Evolutionary conservation across 2,797 vertebrate genomes (phyloP).

Genomic region (Cossypha niveicapilla): DNA sequence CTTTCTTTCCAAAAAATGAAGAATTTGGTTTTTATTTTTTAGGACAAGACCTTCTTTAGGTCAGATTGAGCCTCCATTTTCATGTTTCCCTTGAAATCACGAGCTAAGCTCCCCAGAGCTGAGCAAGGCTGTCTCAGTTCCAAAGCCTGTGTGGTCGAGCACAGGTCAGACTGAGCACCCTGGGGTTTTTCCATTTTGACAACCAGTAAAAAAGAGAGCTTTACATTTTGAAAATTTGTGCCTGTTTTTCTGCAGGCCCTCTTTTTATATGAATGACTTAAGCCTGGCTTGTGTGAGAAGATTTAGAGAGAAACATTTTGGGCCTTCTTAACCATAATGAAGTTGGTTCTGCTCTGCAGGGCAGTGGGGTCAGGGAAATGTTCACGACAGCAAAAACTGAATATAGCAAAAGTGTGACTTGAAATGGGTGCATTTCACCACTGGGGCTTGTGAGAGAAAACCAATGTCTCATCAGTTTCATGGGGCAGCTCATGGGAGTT

Average conservation of each 20-base stretch:
- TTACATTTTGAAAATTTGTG: neutral
- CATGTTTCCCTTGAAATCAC: neutral
- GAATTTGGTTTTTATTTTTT: neutral
- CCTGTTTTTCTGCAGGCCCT: neutral
- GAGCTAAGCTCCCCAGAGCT: neutral
- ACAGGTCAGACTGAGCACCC: neutral
- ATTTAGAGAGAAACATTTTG: neutral
- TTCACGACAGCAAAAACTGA: neutral
- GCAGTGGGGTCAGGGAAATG: neutral
- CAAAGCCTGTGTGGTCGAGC: conserved; percentile 3
- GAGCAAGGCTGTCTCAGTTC: neutral
- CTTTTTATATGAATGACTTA: neutral
- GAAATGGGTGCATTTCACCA: conserved; percentile 19
- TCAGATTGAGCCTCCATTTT: neutral
- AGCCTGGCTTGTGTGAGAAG: neutral
- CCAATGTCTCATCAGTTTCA: neutral
- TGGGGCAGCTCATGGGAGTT: neutral
- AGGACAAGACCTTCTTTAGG: neutral
- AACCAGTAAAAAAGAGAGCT: neutral
- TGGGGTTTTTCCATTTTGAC: neutral
- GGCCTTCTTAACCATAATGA: neutral
- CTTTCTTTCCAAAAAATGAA: neutral
- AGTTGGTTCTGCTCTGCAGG: neutral
- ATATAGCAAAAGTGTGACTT: neutral
- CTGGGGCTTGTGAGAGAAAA: neutral